Conservation (phyloP, 2,888 invertebrate species). For the Carpatolechia fugitivella region DNA sequence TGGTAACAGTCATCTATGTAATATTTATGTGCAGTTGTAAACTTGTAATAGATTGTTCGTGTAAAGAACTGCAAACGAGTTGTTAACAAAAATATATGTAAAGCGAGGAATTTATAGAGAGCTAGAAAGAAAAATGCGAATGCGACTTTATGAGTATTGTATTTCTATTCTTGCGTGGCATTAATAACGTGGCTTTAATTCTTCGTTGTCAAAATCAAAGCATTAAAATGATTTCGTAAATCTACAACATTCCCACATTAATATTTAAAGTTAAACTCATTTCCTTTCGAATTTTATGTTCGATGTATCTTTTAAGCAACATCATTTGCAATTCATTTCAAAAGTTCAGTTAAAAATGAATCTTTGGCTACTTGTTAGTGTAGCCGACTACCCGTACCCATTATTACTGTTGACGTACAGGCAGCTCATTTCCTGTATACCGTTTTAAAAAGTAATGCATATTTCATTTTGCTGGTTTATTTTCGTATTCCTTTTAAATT, state of each 20-base stretch:
- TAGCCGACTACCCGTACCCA: background rate
- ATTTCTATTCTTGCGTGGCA: too few species aligned
- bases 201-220: too few species aligned
- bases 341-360: constrained; percentile 1
- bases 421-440: constrained; percentile 20
- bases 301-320: background rate
- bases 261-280: background rate
- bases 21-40: too few species aligned
- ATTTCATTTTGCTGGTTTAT: constrained; percentile 13
- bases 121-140: too few species aligned
- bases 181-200: too few species aligned
- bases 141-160: too few species aligned
- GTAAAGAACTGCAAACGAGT: too few species aligned
- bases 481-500: constrained; percentile 11
- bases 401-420: constrained; percentile 19
- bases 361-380: constrained; percentile 8
- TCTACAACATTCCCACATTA: constrained; percentile 9
- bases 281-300: background rate
- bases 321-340: constrained; percentile 6
- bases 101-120: too few species aligned
- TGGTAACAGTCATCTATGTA: background rate
- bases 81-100: too few species aligned
- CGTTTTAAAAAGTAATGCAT: constrained; percentile 20
- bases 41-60: too few species aligned
- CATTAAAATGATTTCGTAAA: too few species aligned